These are phyloP conservation scores for Trogon melanurus DNA, from an alignment of 2,113 vertebrate genomes.

Conservation along the genomic window DNA sequence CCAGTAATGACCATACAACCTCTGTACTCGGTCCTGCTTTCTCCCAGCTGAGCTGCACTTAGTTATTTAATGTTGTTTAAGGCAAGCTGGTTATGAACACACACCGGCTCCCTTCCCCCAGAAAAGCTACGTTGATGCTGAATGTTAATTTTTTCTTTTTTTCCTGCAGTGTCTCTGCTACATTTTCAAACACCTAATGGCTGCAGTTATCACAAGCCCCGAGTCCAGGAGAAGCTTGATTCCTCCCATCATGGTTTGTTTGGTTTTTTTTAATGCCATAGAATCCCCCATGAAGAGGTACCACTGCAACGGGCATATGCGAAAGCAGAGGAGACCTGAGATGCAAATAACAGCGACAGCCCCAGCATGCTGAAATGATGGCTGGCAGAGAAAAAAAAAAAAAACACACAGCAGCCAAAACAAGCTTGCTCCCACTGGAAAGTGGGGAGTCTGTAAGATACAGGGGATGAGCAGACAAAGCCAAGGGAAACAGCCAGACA, in stretches of 20 bases:
- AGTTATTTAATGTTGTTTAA: neutral
- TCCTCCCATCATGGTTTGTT: neutral
- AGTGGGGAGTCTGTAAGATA: neutral
- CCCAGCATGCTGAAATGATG: neutral
- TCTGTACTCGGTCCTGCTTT: neutral
- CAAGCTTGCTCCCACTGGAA: neutral
- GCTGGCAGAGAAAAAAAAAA: neutral
- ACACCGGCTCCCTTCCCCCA: neutral
- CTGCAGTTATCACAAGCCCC: conserved; percentile 1
- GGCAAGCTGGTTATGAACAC: neutral
- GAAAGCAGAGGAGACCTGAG: neutral
- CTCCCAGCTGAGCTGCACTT: neutral
- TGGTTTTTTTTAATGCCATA: neutral
- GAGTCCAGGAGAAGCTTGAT: neutral
- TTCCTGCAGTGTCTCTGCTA: neutral
- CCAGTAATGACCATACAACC: rapidly evolving
- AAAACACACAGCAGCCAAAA: neutral
- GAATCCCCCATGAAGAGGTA: neutral
- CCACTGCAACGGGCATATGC: neutral
- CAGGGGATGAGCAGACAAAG: conserved; percentile 16
- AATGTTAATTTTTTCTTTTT: neutral
- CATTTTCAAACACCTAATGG: conserved; percentile 45
- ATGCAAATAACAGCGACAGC: neutral
- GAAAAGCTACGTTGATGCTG: neutral
- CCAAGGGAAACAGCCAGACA: neutral